Base-by-base conservation (phyloP, 2,888 invertebrate genomes). In the Aporophyla lueneburgensis region DNA sequence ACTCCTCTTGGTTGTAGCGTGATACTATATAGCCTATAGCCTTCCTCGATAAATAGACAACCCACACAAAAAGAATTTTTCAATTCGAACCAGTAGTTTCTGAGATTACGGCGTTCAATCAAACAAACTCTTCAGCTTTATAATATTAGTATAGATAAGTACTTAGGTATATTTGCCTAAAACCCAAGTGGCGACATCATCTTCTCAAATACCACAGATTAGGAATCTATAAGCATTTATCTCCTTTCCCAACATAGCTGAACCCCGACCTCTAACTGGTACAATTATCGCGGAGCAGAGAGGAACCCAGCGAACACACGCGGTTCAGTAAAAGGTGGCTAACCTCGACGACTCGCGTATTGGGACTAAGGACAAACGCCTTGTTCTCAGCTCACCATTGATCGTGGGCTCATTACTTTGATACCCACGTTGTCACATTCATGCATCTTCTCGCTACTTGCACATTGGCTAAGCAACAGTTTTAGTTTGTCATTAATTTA, bases 281-380 rank as follows among this genome's bases (percentile, higher is more conserved):
- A 76, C 83, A 83, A 83, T 83, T 79, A 86, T 77, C 72, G 56
- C 59, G 51, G 59, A 66, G 71, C 58, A 61, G 59, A 58, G 71
- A 80, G 63, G 74, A 79, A 46, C 43, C 43, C 43, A 46, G 10
- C 43, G 43, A 46, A n/a, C 86, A 81, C 69, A 74, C 73, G 59
- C 40, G 56, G 59, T 71, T 63, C 79, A 72, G 95, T 95, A 95
- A 95, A 89, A 95, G 95, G 95, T 93, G 87, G 95, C 91, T 94
- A 81, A 90, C 95, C 95, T 95, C 89, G 86, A 78, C 85, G 85
- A 81, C 83, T 88, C 85, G 84, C 72, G 80, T 91, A 94, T 93
- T 91, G 91, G 89, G 93, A 93, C 88, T 95, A 95, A 95, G 94
- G 95, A 93, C 95, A 80, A 74, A 83, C 65, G 75, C 71, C 78